Base-by-base conservation (phyloP, 2,113 vertebrate genomes). In the Hemibagrus wyckioides region DNA sequence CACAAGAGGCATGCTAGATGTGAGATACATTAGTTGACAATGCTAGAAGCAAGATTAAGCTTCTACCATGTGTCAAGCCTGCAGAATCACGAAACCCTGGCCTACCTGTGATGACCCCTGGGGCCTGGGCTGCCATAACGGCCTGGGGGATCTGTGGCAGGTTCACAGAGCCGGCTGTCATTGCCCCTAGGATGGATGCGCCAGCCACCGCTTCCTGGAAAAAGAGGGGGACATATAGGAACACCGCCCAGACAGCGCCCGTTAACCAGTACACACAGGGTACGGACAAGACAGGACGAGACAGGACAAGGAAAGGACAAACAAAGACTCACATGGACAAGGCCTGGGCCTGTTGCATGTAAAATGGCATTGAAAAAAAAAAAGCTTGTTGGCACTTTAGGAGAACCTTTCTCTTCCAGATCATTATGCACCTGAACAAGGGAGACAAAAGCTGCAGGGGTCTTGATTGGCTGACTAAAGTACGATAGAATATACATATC, bases 101-200 rank as follows among this genome's bases (percentile, higher is more conserved):
- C 84, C 93, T 84, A 97, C 97, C 97, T 94, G 97, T 97, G 84
- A 97, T 97, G 90, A 97, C 96, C 15, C 97, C 97, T 0, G 97
- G 97, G 0, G 97, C 97, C 67, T 97, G 97, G 1, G 97, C 96
- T 65, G 97, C 97, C 97, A 97, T 97, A 57, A 97, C 97, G 0
- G 97, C 97, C 90, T 97, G 97, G 0, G 97, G 96, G 44, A 97
- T 39, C 90, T 97, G 97, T 0, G 96, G 94, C 84, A 97, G 87
- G 0, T 94, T 96, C 91, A 97, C 88, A 1, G 89, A 95, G 1
- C 96, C 96, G 0, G 95, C 96, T 0, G 96, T 93, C 87, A 97
- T 90, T 0, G 96, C 96, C 85, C 97, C 96, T 33, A 97, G 94
- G 59, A 97, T 96, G 0, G 96, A 96, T 0, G 96, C 96, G 90